Base-by-base conservation (phyloP, 1,140 invertebrate genomes). In the Brachionus koreanus region DNA sequence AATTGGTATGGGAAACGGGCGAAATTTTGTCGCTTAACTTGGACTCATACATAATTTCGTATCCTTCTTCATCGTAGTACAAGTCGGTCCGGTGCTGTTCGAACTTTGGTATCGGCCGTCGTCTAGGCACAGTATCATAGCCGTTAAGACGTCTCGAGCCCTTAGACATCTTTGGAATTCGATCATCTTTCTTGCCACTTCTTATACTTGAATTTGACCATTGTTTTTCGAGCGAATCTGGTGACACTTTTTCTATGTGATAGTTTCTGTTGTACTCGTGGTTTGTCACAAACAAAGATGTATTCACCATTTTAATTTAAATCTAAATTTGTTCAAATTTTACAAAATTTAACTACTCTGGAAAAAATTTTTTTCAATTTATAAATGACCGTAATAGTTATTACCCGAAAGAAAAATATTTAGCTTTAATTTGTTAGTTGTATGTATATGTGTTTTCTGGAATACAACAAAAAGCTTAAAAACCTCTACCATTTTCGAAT, bases 291-390 rank as follows among this genome's bases (percentile, higher is more conserved):
- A 65, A 37, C 35, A 39, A 37, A 16, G 65, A 69, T 69, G 65
- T 69, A 23, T 69, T 69, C 7, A 69, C 65, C 65, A 69, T 69
- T 69, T 69, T 65, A 29, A 10, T 33, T n/a, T 65, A 33, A 33
- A 12, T 65, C 37, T 37, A 69, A 19, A 39, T 42, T 35, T 39
- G 19, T 16, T 16, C 35, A 39, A 69, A 69, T 39, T 37, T 69
- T 2, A 63, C 3, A 25, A 69, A 69, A 35, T 16, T 69, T 37
- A 39, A 69, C 33, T 19, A 39, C 19, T 69, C 33, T 37, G 6
- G 16, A 42, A 69, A 39, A 37, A 69, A 69, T 69, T 69, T 69
- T 69, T 37, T 69, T 69, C 16, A 69, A 69, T 69, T 69, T 69
- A 69, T 69, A 69, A 69, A 69, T 69, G 65, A 69, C 65, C 65